A percentile compares a stretch with the other conserved stretches of the same genome.
Conservation (phyloP, 2,888 invertebrate genomes). For the Ochlodes sylvanus region DNA sequence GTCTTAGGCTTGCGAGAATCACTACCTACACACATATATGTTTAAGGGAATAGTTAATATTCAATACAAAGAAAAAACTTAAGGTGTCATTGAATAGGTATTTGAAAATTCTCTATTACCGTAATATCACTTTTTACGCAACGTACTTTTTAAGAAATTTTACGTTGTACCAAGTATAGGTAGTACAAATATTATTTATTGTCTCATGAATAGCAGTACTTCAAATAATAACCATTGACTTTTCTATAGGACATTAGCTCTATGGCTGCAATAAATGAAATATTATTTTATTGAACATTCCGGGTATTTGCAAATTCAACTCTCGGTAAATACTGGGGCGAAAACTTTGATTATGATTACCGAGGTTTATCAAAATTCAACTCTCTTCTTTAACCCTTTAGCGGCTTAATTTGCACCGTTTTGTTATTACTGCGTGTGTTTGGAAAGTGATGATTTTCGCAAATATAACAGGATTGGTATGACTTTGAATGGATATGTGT, state of each 20-base stretch:
- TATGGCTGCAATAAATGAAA: constrained; percentile 16
- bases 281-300: constrained; percentile 33
- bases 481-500: not conserved
- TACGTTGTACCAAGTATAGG: too few species aligned
- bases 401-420: constrained; percentile 7
- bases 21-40: too few species aligned
- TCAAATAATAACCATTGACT: too few species aligned
- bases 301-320: constrained; percentile 27
- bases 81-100: too few species aligned
- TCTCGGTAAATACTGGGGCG: constrained; percentile 17
- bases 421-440: not conserved
- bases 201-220: too few species aligned
- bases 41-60: too few species aligned
- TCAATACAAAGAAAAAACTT: too few species aligned
- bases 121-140: too few species aligned
- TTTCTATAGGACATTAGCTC: not conserved
- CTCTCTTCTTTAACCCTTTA: constrained; percentile 14
- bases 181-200: too few species aligned
- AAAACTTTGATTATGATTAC: constrained; percentile 30
- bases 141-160: too few species aligned
- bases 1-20: too few species aligned
- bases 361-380: constrained; percentile 28
- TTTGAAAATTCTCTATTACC: too few species aligned
- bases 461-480: not conserved
- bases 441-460: not conserved